phyloP scores from a whole-genome alignment of 2,797 vertebrate genomes.

The Myotis daubentonii region DNA sequence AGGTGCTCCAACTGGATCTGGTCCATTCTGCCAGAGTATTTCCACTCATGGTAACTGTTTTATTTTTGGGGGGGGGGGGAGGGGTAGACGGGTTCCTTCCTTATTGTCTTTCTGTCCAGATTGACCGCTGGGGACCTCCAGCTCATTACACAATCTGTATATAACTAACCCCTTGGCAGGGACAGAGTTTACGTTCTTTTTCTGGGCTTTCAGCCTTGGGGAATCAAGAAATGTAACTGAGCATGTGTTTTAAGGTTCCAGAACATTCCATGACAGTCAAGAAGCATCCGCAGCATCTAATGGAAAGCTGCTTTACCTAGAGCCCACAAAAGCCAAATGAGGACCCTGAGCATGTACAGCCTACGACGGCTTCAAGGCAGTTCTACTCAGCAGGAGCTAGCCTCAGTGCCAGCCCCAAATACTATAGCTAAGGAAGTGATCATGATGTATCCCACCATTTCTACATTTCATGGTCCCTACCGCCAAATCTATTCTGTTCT shows the following conservation, averaged over 20 bases:
- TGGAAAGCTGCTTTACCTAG: neutral
- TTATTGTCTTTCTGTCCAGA: conserved; percentile 25
- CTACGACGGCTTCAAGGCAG: no score
- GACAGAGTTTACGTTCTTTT: neutral
- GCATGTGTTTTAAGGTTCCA: neutral
- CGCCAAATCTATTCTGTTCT: neutral
- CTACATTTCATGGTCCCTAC: neutral
- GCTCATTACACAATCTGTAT: neutral
- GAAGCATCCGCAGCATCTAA: neutral
- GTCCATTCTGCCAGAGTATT: neutral
- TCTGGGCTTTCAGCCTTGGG: neutral
- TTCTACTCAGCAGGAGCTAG: neutral
- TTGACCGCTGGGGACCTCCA: neutral
- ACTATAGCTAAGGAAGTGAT: neutral
- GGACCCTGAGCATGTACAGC: neutral
- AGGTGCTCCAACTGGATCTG: neutral
- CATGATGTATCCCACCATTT: neutral
- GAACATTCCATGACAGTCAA: neutral
- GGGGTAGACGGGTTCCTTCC: neutral
- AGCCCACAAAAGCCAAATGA: neutral
- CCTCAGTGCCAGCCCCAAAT: neutral
- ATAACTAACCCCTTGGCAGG: neutral
- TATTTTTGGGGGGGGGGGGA: no score
- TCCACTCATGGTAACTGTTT: neutral
- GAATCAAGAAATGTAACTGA: neutral